Percentiles rank a stretch among this genome's conserved stretches.
These are phyloP conservation scores for Menura novaehollandiae DNA, from an alignment of 2,113 vertebrate species.

Conservation along the genomic window DNA sequence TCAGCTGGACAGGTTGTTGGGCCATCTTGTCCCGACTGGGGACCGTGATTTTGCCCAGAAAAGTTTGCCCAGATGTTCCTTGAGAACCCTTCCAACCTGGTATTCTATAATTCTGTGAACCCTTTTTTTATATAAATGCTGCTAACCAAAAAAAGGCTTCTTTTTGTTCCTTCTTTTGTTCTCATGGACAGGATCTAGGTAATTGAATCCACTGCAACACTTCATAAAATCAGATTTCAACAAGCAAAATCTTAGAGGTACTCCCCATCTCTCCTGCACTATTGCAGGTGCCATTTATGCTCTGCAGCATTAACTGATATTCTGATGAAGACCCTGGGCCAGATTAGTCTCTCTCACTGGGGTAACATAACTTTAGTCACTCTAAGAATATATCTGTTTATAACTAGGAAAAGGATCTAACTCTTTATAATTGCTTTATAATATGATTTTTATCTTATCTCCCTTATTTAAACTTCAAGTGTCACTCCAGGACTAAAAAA, in stretches of 20 bases:
- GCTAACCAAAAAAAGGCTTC: neutral
- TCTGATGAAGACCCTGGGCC: neutral
- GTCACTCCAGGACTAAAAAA: neutral
- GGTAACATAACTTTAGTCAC: neutral
- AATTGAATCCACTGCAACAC: neutral
- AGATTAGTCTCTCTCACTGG: neutral
- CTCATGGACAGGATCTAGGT: neutral
- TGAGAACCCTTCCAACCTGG: neutral
- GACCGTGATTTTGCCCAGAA: neutral
- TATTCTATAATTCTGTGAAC: neutral
- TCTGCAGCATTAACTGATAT: neutral
- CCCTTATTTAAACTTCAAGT: neutral
- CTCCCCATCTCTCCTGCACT: neutral
- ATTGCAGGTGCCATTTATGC: neutral
- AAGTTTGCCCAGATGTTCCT: neutral
- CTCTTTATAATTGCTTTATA: neutral
- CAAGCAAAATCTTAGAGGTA: neutral
- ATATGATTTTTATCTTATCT: neutral
- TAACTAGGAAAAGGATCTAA: neutral
- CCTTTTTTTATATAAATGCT: rapidly evolving
- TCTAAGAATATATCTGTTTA: neutral
- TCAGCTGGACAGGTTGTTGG: neutral
- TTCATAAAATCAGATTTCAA: neutral
- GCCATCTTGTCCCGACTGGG: neutral
- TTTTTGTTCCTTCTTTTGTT: neutral